Conservation (phyloP, 1,140 invertebrate species). For the Eueides isabella region DNA sequence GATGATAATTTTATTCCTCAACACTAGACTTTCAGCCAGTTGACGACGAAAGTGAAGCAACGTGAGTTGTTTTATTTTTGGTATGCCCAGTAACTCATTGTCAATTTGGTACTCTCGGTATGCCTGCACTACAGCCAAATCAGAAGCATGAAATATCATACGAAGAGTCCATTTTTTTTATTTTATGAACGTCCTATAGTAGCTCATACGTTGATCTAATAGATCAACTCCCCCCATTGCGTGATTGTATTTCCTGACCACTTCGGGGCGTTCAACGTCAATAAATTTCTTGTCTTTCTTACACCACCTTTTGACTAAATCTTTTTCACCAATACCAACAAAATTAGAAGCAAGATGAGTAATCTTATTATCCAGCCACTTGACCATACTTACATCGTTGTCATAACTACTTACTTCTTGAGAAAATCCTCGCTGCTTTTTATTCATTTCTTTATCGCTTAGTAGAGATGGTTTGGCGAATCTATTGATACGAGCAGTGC, state of each 20-base stretch:
- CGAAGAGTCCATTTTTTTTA: slow-evolving; percentile 47
- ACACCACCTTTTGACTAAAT: slow-evolving; percentile 54
- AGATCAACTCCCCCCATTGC: too few species aligned
- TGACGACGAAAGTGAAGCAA: slow-evolving; percentile 21
- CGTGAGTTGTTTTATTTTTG: background rate
- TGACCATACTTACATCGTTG: slow-evolving; percentile 58
- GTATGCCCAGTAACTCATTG: slow-evolving; percentile 37
- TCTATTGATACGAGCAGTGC: slow-evolving; percentile 60
- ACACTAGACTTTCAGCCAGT: slow-evolving; percentile 5
- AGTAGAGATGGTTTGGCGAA: slow-evolving; percentile 59
- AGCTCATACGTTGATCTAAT: slow-evolving; percentile 55
- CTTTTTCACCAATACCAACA: slow-evolving; percentile 60
- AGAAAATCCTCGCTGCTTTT: slow-evolving; percentile 59
- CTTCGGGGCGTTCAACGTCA: slow-evolving; percentile 57
- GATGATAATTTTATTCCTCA: slow-evolving; percentile 41
- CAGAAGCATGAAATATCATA: slow-evolving; percentile 55
- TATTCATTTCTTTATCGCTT: slow-evolving; percentile 61
- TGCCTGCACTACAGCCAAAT: slow-evolving; percentile 47
- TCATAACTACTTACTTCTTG: slow-evolving; percentile 62
- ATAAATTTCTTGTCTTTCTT: slow-evolving; percentile 61
- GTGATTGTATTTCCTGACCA: too few species aligned
- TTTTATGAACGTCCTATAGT: slow-evolving; percentile 28
- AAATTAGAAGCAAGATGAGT: slow-evolving; percentile 72
- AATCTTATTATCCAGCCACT: slow-evolving; percentile 70
- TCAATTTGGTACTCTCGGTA: slow-evolving; percentile 49